These are phyloP conservation scores for Odontomyia ornata DNA, from an alignment of 2,888 invertebrate species.

Conservation along the genomic window DNA sequence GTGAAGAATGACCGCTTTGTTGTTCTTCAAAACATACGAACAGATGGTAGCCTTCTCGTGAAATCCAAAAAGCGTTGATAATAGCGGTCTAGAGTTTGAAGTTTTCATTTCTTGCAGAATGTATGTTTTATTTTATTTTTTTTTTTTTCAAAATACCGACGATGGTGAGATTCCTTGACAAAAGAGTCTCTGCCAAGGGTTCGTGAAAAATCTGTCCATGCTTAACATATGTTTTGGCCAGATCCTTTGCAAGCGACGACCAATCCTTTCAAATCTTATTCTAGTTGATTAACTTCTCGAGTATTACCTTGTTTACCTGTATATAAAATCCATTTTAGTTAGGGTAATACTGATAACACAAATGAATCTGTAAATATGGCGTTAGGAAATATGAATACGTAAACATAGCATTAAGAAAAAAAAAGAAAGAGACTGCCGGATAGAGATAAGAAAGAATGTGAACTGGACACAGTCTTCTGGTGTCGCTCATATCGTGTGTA, in stretches of 20 bases:
- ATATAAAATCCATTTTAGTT: constrained; percentile 52
- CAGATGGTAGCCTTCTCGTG: not conserved
- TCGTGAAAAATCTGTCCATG: constrained; percentile 38
- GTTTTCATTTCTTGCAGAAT: not conserved
- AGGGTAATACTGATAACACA: too few relatives aligned
- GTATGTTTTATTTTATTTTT: not conserved
- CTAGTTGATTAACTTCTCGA: constrained; percentile 40
- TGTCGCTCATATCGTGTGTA: too few relatives aligned
- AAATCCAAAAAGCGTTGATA: constrained; percentile 5
- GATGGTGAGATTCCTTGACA: not conserved
- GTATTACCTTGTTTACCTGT: constrained; percentile 48
- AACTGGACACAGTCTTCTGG: too few relatives aligned
- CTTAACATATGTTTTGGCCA: constrained; percentile 9
- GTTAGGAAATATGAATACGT: too few relatives aligned
- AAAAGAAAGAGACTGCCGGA: too few relatives aligned
- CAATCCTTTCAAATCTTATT: constrained; percentile 30
- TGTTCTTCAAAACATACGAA: not conserved
- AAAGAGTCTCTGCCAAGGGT: not conserved
- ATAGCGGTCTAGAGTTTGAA: not conserved
- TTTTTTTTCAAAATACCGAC: not conserved
- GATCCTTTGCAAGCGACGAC: not conserved
- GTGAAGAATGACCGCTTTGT: constrained; percentile 1
- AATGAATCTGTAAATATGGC: too few relatives aligned
- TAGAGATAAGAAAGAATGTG: too few relatives aligned
- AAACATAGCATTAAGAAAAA: too few relatives aligned